phyloP scores from a whole-genome alignment of 2,113 vertebrate species.

The Cheilinus undulatus region DNA sequence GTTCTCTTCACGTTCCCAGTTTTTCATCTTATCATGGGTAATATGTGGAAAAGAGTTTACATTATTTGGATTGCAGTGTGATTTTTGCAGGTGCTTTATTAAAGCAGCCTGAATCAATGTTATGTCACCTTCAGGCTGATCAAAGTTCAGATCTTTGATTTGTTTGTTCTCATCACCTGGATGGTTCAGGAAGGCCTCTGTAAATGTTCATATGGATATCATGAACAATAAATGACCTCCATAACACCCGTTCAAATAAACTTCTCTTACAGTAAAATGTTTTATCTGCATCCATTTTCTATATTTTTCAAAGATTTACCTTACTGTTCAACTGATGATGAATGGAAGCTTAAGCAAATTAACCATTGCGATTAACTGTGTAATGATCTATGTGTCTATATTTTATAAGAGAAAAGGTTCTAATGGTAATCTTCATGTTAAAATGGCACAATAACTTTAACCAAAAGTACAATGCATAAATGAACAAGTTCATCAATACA shows the following conservation, averaged over 20 bases:
- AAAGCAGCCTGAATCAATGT: not conserved
- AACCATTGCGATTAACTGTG: not conserved
- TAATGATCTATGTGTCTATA: too few relatives aligned
- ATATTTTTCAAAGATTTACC: too few relatives aligned
- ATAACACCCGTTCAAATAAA: slow-evolving; percentile 58
- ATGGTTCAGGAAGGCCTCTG: slow-evolving; percentile 25
- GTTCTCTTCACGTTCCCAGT: not conserved
- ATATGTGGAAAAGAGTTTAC: not conserved
- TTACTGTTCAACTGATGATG: too few relatives aligned
- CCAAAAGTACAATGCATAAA: not conserved
- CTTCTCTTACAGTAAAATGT: slow-evolving; percentile 26
- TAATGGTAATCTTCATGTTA: not conserved
- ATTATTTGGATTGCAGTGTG: slow-evolving; percentile 1
- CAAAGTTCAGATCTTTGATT: slow-evolving; percentile 3
- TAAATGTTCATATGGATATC: slow-evolving; percentile 38
- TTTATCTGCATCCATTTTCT: too few relatives aligned
- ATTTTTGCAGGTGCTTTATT: not conserved
- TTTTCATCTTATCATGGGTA: not conserved
- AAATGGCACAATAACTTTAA: not conserved
- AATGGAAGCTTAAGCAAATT: too few relatives aligned
- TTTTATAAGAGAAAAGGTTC: not conserved
- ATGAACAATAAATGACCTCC: slow-evolving; percentile 12
- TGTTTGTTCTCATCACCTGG: slow-evolving; percentile 2
- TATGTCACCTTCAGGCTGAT: slow-evolving; percentile 14
- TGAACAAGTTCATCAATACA: not conserved